A percentile compares a stretch with the other conserved stretches of the same genome.
Conservation (phyloP, 2,113 vertebrate species). For the Aix galericulata region DNA sequence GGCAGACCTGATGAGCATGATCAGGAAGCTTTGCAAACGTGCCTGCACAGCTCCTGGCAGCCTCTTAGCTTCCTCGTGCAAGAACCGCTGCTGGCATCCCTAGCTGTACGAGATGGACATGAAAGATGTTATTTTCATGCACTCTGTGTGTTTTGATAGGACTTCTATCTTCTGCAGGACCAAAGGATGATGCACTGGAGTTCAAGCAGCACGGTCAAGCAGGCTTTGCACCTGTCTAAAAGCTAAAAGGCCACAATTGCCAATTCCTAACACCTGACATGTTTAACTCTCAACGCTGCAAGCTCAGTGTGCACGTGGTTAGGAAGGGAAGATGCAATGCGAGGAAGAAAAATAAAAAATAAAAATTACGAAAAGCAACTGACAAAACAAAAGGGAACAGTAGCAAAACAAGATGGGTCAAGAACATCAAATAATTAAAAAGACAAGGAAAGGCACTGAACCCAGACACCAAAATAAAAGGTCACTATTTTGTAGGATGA, state of each 20-base stretch:
- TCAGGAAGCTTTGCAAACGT: not conserved
- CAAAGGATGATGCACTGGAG: not conserved
- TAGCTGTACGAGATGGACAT: not conserved
- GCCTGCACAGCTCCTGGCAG: not conserved
- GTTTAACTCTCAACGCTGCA: not conserved
- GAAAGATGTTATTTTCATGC: not conserved
- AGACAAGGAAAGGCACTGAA: not conserved
- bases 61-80: not conserved
- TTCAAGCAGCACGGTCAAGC: not conserved
- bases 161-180: not conserved
- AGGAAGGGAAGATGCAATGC: not conserved
- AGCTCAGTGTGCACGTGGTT: not conserved
- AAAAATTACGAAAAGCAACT: not conserved
- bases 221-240: not conserved
- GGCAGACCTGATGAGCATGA: not conserved
- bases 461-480: not conserved
- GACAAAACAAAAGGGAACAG: not conserved
- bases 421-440: not conserved
- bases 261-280: not conserved
- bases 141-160: not conserved
- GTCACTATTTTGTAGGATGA: not conserved
- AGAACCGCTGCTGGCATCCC: not conserved
- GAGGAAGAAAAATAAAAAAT: not conserved
- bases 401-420: not conserved
- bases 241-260: not conserved